A percentile compares a stretch with the other conserved stretches of the same genome.
Conservation (phyloP, 2,888 invertebrate species). For the Polydesmus complanatus region DNA sequence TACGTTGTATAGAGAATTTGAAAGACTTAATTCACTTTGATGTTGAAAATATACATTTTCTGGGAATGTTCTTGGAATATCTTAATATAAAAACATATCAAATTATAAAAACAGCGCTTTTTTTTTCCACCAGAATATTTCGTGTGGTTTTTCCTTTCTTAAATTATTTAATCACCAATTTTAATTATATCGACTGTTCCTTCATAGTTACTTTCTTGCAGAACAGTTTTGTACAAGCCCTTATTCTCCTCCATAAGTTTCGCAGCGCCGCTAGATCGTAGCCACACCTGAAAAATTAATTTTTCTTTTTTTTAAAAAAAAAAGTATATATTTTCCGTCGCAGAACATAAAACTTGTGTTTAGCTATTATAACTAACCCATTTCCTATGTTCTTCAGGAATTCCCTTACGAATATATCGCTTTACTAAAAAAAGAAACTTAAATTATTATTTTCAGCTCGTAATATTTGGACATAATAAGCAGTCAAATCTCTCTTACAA, state of each 20-base stretch:
- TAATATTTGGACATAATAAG: too few species aligned
- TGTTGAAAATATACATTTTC: constrained; percentile 84
- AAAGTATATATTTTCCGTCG: too few species aligned
- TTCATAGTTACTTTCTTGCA: constrained; percentile 53
- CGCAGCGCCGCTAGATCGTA: constrained; percentile 69
- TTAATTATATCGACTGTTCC: constrained; percentile 64
- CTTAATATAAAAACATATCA: constrained; percentile 31
- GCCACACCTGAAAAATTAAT: constrained; percentile 50
- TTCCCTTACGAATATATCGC: constrained; percentile 79
- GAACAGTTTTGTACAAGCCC: constrained; percentile 40
- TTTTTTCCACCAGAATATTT: neutral
- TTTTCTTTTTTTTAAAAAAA: neutral
- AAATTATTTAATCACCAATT: constrained; percentile 36
- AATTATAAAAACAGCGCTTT: neutral
- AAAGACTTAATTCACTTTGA: constrained; percentile 47
- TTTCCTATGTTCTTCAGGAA: constrained; percentile 52
- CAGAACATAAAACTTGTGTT: too few species aligned
- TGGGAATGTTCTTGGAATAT: constrained; percentile 84
- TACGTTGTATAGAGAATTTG: constrained; percentile 66
- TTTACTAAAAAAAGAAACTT: constrained; percentile 43
- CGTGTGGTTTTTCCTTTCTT: too few species aligned
- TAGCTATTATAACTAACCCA: constrained; percentile 35
- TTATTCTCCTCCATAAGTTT: constrained; percentile 42
- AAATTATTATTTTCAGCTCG: too few species aligned
- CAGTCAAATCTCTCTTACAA: too few species aligned